phyloP scores from a whole-genome alignment of 2,888 invertebrate genomes.

The Agrotis puta region DNA sequence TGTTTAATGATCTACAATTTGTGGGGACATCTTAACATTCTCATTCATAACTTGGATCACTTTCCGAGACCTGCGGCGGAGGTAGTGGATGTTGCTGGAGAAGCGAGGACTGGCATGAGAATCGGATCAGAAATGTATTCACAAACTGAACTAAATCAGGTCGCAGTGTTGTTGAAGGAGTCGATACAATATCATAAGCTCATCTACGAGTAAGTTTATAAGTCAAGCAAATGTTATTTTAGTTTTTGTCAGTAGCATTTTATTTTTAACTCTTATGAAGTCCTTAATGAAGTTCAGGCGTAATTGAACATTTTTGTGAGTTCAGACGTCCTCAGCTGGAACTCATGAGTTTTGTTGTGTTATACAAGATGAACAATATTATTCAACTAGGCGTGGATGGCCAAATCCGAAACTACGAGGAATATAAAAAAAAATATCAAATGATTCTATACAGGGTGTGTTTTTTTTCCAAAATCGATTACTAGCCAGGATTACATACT shows the following conservation, averaged over 20 bases:
- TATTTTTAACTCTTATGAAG: too few relatives aligned
- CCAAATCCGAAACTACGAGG: too few relatives aligned
- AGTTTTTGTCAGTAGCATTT: not conserved
- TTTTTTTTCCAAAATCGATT: too few relatives aligned
- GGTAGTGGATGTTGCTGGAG: not conserved
- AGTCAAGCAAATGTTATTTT: not conserved
- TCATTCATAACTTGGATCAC: slow-evolving; percentile 57
- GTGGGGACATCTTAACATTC: slow-evolving; percentile 67
- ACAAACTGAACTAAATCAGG: slow-evolving; percentile 30
- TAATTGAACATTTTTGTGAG: too few relatives aligned
- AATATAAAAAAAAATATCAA: too few relatives aligned
- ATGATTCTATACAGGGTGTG: too few relatives aligned
- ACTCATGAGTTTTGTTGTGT: too few relatives aligned
- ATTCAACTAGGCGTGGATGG: too few relatives aligned
- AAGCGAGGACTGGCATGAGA: not conserved
- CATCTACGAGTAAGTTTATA: slow-evolving; percentile 46
- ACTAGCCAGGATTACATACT: too few relatives aligned
- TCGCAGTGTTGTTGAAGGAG: slow-evolving; percentile 41
- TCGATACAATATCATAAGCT: slow-evolving; percentile 48
- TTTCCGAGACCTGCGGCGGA: slow-evolving; percentile 52
- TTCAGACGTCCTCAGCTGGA: too few relatives aligned
- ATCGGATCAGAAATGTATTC: slow-evolving; percentile 47
- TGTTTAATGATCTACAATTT: slow-evolving; percentile 65
- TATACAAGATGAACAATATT: too few relatives aligned
- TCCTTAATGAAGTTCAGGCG: too few relatives aligned